Evolutionary conservation across 2,888 invertebrate genomes (phyloP).

Genomic region (Boloria selene): DNA sequence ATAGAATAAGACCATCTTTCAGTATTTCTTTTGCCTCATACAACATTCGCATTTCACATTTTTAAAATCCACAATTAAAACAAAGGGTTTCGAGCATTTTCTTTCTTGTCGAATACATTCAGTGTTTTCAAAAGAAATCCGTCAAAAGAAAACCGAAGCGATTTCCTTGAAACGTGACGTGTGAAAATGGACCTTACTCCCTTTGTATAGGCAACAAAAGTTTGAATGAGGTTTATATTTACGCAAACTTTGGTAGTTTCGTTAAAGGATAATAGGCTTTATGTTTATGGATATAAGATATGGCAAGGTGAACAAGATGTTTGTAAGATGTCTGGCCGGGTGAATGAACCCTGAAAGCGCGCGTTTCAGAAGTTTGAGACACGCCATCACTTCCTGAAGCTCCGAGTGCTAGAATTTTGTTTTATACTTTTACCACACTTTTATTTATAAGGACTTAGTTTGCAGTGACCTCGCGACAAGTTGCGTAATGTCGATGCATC

Average conservation of each 20-base stretch:
- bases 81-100: slow-evolving; percentile 43
- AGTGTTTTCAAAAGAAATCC: slow-evolving; percentile 53
- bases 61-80: slow-evolving; percentile 39
- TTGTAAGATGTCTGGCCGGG: slow-evolving; percentile 55
- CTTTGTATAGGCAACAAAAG: slow-evolving; percentile 28
- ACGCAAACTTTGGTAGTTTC: slow-evolving; percentile 37
- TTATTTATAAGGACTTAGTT: slow-evolving; percentile 24
- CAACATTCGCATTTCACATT: slow-evolving; percentile 22
- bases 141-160: slow-evolving; percentile 55
- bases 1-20: neutral
- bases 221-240: slow-evolving; percentile 36
- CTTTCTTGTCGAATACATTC: slow-evolving; percentile 50
- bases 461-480: slow-evolving; percentile 7
- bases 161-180: slow-evolving; percentile 31
- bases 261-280: slow-evolving; percentile 49
- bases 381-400: slow-evolving; percentile 68
- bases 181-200: slow-evolving; percentile 37
- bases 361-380: slow-evolving; percentile 69
- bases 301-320: slow-evolving; percentile 37
- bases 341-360: slow-evolving; percentile 72
- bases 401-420: slow-evolving; percentile 55
- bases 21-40: slow-evolving; percentile 8
- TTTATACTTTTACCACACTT: slow-evolving; percentile 37
- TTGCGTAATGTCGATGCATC: slow-evolving; percentile 4
- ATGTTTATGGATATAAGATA: slow-evolving; percentile 42